phyloP scores from a whole-genome alignment of 2,113 vertebrate genomes.

The Zosterops japonicus region DNA sequence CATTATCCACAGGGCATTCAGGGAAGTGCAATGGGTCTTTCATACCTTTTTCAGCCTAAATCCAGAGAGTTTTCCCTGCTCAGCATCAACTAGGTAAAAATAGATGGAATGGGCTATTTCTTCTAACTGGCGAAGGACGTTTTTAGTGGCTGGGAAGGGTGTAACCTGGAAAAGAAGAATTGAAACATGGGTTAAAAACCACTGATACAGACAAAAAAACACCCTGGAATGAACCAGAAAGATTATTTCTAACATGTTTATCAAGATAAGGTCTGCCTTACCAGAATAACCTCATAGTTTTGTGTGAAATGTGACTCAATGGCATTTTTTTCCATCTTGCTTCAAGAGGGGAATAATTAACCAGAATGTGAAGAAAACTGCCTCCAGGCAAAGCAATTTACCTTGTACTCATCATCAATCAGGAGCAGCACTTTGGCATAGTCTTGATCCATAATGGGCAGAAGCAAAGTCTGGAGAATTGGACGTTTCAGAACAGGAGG shows the following conservation, averaged over 20 bases:
- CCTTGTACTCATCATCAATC: conserved; percentile 93
- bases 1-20: neutral
- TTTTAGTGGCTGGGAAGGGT: conserved; percentile 91
- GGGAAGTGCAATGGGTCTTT: neutral
- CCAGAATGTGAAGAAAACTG: neutral
- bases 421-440: conserved; percentile 93
- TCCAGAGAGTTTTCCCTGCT: conserved; percentile 85
- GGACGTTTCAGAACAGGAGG: conserved; percentile 85
- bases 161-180: conserved; percentile 79
- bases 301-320: neutral
- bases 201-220: neutral
- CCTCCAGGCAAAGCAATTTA: conserved; percentile 47
- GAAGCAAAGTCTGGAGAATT: conserved; percentile 88
- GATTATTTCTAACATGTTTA: neutral
- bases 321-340: neutral
- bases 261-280: neutral
- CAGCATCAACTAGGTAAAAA: conserved; percentile 89
- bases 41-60: conserved; percentile 88
- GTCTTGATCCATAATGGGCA: conserved; percentile 96
- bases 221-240: neutral
- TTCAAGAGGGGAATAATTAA: neutral
- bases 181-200: neutral
- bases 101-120: conserved; percentile 89
- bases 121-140: conserved; percentile 90
- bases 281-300: neutral